Evolutionary conservation across 2,113 vertebrate genomes (phyloP).

Genomic region (Vimba vimba): DNA sequence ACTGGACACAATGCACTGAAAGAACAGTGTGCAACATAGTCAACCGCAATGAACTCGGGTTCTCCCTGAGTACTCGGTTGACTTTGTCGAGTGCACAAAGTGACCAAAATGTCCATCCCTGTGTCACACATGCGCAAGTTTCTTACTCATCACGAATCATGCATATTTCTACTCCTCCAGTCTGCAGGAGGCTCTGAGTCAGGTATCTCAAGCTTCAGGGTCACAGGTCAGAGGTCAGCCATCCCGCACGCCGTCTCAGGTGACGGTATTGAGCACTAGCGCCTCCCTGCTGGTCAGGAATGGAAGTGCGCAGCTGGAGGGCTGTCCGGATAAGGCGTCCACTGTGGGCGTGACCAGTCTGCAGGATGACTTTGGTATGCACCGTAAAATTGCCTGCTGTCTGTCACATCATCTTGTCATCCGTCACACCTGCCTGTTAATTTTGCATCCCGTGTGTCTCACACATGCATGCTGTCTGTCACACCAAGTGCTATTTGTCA

Average conservation of each 20-base stretch:
- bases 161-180: conserved; percentile 68
- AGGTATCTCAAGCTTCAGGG: conserved; percentile 90
- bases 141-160: conserved; percentile 1
- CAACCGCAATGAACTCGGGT: not conserved
- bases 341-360: conserved; percentile 93
- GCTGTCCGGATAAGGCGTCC: conserved; percentile 92
- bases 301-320: conserved; percentile 96
- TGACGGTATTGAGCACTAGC: conserved; percentile 93
- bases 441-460: not conserved
- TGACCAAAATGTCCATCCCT: not conserved
- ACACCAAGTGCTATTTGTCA: not conserved
- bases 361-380: conserved; percentile 94
- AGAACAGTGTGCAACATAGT: not conserved
- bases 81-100: not conserved
- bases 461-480: not conserved
- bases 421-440: not conserved
- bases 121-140: not conserved
- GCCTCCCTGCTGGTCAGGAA: conserved; percentile 99
- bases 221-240: conserved; percentile 92
- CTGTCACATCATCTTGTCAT: conserved; percentile 5
- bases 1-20: not conserved
- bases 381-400: conserved; percentile 1
- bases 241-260: conserved; percentile 91
- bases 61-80: not conserved
- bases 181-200: conserved; percentile 96